Conservation (phyloP, 2,113 vertebrate genomes). For the Dasyurus viverrinus region DNA sequence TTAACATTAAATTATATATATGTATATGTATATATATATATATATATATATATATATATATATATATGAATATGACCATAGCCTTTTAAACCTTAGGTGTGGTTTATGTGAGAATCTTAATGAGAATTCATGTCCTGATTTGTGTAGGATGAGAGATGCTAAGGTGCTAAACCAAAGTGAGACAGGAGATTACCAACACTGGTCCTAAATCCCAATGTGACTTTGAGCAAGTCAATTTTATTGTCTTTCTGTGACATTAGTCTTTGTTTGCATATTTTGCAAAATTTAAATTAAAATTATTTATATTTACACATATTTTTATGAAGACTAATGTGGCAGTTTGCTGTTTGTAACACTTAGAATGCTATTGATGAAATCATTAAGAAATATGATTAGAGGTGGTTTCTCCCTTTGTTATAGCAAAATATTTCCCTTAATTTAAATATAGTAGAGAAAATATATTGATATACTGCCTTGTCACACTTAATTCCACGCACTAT, state of each 20-base stretch:
- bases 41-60: too few relatives aligned
- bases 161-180: neutral
- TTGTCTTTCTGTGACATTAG: neutral
- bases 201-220: neutral
- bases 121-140: neutral
- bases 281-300: constrained; percentile 18
- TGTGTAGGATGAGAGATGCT: neutral
- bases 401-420: constrained; percentile 22
- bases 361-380: neutral
- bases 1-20: neutral
- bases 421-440: neutral
- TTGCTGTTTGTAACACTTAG: constrained; percentile 25
- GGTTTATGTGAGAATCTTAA: neutral
- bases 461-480: constrained; percentile 9
- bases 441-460: constrained; percentile 43
- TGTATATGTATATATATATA: too few relatives aligned
- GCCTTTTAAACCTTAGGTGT: neutral
- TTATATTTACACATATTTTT: constrained; percentile 14
- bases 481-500: constrained; percentile 14
- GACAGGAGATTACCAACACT: neutral
- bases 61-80: neutral
- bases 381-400: constrained; percentile 28
- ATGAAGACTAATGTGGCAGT: neutral
- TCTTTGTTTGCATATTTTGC: neutral
- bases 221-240: neutral